Base-by-base conservation (phyloP, 2,113 vertebrate species). In the Chaetorhynchus papuensis region DNA sequence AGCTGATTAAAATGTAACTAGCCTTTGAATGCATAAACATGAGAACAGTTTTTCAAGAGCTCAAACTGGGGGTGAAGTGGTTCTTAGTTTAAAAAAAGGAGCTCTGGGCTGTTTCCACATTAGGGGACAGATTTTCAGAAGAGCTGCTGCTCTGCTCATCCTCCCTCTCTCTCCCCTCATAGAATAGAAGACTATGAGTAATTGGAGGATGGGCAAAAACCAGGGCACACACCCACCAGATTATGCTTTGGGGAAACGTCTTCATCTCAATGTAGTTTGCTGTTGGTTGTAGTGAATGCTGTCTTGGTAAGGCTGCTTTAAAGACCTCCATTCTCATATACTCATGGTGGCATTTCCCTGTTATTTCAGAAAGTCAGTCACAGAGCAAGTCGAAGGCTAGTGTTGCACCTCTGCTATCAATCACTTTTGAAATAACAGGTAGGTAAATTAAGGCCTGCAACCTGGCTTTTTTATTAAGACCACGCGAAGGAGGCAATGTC, bases 401-500 rank as follows among this genome's bases (percentile, higher is more conserved):
- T 96, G 98, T 97, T 96, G 98, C 98, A 87, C 98, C 98, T 94
- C 98, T 99, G 93, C 98, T 99, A 93, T 99, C 98, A 70, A 98
- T 99, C 98, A 98, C 97, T 97, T 99, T 98, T 98, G 98, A 99
- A 98, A 98, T 99, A 96, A 98, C 98, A 99, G 98, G 98, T 99
- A 98, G 96, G 97, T 98, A 85, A 96, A 97, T 96, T 56, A 72
- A 97, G 90, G 96, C 76, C 82, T 93, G 90, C 66, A 83, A 94
- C 69, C 74, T 65, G 57, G 47, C 41, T 71, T 95, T 93, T 93
- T 52, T 47, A 49, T 93, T 78, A 87, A 71, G 95, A 91, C 26
- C 8, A 1, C 83, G 13, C 56, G 61, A 93, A 94, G 75, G 88
- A 96, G 53, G 53, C 33, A 33, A 11, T 1, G 2, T 80, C 75